Evolutionary conservation across 2,113 vertebrate species (phyloP), one percentile per base, ranked within the genome.

Genomic region (Ochotona curzoniae): DNA sequence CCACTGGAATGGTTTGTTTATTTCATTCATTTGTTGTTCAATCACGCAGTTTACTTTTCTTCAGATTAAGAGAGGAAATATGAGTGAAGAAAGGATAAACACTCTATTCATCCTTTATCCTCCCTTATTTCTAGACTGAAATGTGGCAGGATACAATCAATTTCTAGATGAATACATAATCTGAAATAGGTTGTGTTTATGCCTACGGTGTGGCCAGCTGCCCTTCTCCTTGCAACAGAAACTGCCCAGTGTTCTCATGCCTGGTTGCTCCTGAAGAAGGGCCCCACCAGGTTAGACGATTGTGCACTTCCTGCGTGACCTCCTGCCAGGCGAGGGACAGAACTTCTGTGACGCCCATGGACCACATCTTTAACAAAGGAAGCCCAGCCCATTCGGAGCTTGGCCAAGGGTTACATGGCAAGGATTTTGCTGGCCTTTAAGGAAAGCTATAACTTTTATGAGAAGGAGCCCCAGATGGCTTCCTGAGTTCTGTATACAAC

Each of bases 191-290:
- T 25, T 90, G 26, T 64, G 38, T 63, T 11, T 83, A 71, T 71
- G 51, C 66, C 44, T 66, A 86, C 94, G 83, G 25, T 21, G 28
- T 83, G 83, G 60, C 86, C 89, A 85, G 87, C 80, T 28, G 30
- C 10, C 11, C 35, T 85, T 47, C 26, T 8, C 80, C 71, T 32
- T 89, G 57, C 23, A 12, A 5, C 1, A 32, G 38, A 3, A 51
- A 38, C 63, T 38, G 66, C 49, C 23, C 47, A n/a, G 61, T 20
- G 44, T 28, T 23, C 30, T 64, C 38, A 5, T 23, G 66, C 30
- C 63, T 51, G 18, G 25, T 20, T 71, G 26, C 21, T 35, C 63
- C 28, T 80, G 63, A 35, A 32, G 44, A 81, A 92, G 82, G 38
- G 20, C 28, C 44, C 35, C 49, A 15, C 12, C 12, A 47, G 17